A percentile compares a stretch with the other conserved stretches of the same genome.
Conservation (phyloP, 2,113 vertebrate genomes). For the Scytalopus superciliaris region DNA sequence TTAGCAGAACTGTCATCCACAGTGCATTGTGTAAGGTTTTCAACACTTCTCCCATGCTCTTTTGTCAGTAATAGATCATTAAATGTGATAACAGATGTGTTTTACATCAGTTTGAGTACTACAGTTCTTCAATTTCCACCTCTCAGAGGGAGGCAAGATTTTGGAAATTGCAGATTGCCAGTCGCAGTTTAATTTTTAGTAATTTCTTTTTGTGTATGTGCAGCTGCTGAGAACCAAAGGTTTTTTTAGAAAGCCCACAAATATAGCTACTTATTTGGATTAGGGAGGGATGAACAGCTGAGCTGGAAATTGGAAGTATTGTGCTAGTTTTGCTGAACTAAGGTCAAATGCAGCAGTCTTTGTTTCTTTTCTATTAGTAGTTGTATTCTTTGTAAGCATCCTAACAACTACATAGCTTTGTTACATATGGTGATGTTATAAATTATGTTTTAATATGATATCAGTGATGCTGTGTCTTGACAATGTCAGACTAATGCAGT, state of each 20-base stretch:
- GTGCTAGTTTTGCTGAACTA: background rate
- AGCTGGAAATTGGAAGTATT: slow-evolving; percentile 24
- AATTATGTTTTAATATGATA: background rate
- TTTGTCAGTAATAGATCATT: background rate
- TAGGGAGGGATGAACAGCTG: slow-evolving; percentile 43
- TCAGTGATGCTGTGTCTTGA: background rate
- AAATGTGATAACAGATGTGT: background rate
- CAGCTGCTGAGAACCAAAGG: slow-evolving; percentile 43
- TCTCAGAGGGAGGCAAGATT: background rate
- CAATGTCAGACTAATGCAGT: background rate
- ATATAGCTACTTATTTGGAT: slow-evolving; percentile 29
- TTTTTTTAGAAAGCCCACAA: slow-evolving; percentile 53
- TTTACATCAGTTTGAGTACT: background rate
- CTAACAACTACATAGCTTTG: background rate
- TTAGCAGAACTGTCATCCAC: background rate
- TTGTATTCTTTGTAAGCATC: background rate
- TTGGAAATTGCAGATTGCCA: background rate
- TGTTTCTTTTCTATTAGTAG: background rate
- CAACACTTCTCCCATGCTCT: background rate
- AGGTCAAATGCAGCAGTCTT: background rate
- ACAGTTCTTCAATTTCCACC: background rate
- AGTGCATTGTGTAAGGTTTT: background rate
- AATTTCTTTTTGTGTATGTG: slow-evolving; percentile 19
- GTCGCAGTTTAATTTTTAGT: slow-evolving; percentile 1
- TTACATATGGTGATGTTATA: background rate